Conservation (phyloP, 2,113 vertebrate genomes). For the Falco punctatus region DNA sequence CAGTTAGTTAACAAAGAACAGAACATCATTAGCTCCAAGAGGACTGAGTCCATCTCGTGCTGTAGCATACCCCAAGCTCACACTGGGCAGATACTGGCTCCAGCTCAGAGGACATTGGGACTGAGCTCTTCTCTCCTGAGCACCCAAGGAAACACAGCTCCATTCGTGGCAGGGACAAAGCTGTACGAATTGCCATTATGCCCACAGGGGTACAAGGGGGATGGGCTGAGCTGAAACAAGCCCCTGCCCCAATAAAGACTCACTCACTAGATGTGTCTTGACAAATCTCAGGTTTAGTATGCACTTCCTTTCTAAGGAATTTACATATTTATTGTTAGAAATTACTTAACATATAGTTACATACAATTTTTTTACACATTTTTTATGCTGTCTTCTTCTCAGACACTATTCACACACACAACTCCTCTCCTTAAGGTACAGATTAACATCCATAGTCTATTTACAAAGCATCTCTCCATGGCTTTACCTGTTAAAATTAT, state of each 20-base stretch:
- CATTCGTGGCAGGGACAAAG: not conserved
- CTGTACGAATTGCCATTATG: fast-evolving
- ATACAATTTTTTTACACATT: not conserved
- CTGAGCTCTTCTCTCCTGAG: not conserved
- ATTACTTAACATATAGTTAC: not conserved
- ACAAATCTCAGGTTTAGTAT: not conserved
- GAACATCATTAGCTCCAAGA: not conserved
- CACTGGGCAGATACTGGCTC: not conserved
- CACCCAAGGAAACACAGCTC: not conserved
- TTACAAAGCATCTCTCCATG: not conserved
- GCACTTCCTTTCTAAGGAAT: not conserved
- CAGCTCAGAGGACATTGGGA: not conserved
- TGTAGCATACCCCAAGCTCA: not conserved
- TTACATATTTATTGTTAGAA: not conserved
- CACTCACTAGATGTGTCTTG: not conserved
- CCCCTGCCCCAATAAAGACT: not conserved
- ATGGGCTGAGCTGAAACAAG: not conserved
- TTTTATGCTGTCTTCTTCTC: not conserved
- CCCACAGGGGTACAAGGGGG: not conserved
- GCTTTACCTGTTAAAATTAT: not conserved
- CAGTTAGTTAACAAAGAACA: not conserved
- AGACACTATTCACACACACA: not conserved
- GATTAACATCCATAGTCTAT: not conserved
- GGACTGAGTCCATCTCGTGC: not conserved
- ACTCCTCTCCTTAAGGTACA: not conserved